A percentile compares a stretch with the other conserved stretches of the same genome.
These are phyloP conservation scores for Galbula dea DNA, from an alignment of 2,113 vertebrate species.

Conservation along the genomic window DNA sequence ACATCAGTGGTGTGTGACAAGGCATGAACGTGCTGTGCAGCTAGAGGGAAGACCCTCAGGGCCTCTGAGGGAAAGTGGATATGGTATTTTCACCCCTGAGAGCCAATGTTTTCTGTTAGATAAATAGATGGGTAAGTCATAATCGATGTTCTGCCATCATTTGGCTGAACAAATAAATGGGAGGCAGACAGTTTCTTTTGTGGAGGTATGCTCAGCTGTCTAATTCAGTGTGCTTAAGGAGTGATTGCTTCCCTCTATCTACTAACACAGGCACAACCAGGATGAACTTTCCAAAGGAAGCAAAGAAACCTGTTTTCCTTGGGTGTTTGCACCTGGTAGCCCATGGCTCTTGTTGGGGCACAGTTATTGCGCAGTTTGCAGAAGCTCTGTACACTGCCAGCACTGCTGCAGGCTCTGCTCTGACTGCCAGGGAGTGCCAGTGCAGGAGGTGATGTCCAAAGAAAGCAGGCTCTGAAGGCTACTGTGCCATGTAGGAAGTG, in stretches of 20 bases:
- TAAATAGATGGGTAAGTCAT: neutral
- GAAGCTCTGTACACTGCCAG: neutral
- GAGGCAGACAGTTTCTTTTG: neutral
- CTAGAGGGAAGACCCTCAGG: neutral
- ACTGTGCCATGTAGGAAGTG: fast-evolving
- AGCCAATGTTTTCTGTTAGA: neutral
- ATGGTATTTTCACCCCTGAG: neutral
- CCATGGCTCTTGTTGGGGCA: neutral
- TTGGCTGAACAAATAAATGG: neutral
- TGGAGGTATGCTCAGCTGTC: neutral
- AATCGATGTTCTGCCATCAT: neutral
- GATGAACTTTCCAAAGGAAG: neutral
- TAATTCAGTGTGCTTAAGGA: neutral
- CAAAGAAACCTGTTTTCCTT: neutral
- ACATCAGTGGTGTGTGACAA: neutral
- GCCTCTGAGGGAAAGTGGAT: neutral
- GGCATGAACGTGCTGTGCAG: neutral
- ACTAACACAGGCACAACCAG: neutral
- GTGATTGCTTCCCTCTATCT: neutral
- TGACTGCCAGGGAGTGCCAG: neutral
- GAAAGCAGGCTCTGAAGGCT: neutral
- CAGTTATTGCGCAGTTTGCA: fast-evolving
- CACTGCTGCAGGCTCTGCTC: neutral
- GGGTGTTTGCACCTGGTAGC: neutral
- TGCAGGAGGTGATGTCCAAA: neutral